Evolutionary conservation across 2,797 vertebrate species (phyloP), one percentile per base, ranked within the genome.

Genomic region (Mormyrops attenuatus): DNA sequence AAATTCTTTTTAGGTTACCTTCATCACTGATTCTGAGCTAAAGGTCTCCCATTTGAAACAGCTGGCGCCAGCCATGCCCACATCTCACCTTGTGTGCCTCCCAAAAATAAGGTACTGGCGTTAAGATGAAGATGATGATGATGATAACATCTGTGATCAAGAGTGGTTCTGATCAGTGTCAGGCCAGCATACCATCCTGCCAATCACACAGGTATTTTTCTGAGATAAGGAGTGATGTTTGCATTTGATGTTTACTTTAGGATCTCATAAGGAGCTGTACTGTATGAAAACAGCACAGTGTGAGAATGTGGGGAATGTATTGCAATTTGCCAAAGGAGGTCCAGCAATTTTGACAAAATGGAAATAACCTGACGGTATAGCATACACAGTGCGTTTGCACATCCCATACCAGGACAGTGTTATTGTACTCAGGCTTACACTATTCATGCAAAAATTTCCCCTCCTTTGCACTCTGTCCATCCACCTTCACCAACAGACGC

Each of bases 301-400:
- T 84, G 91, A 91, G 90, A 60, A 92, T 93, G 92, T 52, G 63
- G 49, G 90, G 92, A 93, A 93, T 93, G 92, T 87, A 88, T 86
- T 38, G 60, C 60, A 22, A 47, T 69, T 82, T 82, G 17, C 77
- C 77, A 82, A 47, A 73, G 38, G 20, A 47, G 17, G 41, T 82
- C 38, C 77, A 9, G 77, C 38, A 82, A 44, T 82, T 82, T 82
- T 82, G 20, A 82, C 41, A 82, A 82, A 82, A 47, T 47, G 41
- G 77, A 82, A 82, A 82, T 82, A 47, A 3, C 7, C 41, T 82
- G 77, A n/a, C 77, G 47, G 77, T 82, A 41, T 44, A 47, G 17
- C 73, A n/a, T n/a, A 82, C 77, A 82, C 38, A 82, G 17, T 82
- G 20, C 7, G 5, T 82, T 9, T 82, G 77, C 38, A 47, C 20